phyloP scores from a whole-genome alignment of 2,113 vertebrate species.

The Typhlomys cinereus region DNA sequence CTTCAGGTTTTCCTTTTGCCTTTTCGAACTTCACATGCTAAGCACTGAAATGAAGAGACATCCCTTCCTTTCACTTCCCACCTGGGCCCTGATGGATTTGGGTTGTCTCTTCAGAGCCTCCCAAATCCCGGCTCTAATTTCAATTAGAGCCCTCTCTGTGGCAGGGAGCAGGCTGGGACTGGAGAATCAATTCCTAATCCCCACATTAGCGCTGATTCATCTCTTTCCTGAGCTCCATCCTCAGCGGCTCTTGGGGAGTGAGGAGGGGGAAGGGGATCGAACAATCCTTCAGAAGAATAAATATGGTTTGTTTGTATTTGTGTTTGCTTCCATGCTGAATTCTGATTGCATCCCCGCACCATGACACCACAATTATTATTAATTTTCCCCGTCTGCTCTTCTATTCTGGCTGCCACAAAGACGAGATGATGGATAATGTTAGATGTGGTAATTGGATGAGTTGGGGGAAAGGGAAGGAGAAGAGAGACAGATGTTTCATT shows the following conservation, averaged over 20 bases:
- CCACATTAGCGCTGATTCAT: conserved; percentile 83
- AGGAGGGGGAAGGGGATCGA: conserved; percentile 69
- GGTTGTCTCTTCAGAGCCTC: conserved; percentile 79
- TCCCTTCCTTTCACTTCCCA: conserved; percentile 6
- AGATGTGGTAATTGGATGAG: conserved; percentile 82
- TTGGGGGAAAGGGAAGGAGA: conserved; percentile 70
- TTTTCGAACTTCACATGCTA: background rate
- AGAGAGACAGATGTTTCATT: conserved; percentile 76
- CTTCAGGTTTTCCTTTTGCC: background rate
- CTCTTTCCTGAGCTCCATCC: conserved; percentile 80
- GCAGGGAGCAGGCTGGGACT: conserved; percentile 64
- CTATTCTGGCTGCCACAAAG: conserved; percentile 82
- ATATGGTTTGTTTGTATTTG: conserved; percentile 88
- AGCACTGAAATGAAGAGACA: background rate
- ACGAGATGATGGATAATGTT: conserved; percentile 83
- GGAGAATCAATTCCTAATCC: conserved; percentile 83
- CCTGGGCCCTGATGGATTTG: conserved; percentile 74
- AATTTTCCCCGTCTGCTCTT: conserved; percentile 85
- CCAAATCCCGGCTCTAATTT: conserved; percentile 85
- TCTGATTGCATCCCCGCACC: conserved; percentile 84
- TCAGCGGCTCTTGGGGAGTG: conserved; percentile 56
- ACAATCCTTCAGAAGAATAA: conserved; percentile 83
- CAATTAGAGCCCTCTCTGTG: conserved; percentile 78
- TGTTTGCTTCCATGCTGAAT: conserved; percentile 83
- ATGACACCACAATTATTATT: conserved; percentile 87